Percentiles rank a stretch among this genome's conserved stretches.
phyloP scores from a whole-genome alignment of 1,140 invertebrate species.

The Steinernema khuongi region DNA sequence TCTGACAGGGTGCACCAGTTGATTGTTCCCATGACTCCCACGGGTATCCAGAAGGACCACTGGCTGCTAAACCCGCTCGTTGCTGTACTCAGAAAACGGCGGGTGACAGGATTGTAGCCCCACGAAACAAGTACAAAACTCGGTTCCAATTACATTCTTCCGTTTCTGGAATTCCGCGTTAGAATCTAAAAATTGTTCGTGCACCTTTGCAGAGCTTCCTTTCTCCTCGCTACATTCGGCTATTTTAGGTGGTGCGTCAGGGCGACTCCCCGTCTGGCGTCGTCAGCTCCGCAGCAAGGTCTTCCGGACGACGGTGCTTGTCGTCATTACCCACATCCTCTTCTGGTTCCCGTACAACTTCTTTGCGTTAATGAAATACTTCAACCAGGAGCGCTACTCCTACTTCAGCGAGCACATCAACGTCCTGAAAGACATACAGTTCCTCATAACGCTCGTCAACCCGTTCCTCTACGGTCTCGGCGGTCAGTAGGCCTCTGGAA shows the following conservation, averaged over 20 bases:
- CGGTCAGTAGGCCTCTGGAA: not conserved
- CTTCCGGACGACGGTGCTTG: conserved; percentile 52
- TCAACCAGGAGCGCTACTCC: conserved; percentile 38
- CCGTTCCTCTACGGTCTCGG: conserved; percentile 53
- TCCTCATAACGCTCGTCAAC: conserved; percentile 56
- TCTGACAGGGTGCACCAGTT: no score
- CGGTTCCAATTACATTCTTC: no score
- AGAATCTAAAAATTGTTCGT: no score
- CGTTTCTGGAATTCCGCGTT: no score
- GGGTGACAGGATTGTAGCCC: no score
- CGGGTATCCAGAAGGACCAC: no score
- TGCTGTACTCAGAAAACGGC: no score
- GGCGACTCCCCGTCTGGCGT: conserved; percentile 42
- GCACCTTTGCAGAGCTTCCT: no score
- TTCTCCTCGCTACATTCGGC: not conserved
- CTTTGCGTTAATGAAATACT: conserved; percentile 49
- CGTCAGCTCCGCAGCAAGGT: conserved; percentile 45
- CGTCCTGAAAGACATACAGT: conserved; percentile 55
- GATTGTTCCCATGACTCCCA: no score
- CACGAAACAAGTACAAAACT: no score
- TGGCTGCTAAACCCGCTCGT: no score
- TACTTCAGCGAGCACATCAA: conserved; percentile 47
- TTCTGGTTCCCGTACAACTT: conserved; percentile 56
- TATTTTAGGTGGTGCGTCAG: not conserved
- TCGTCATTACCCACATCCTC: conserved; percentile 50